phyloP scores from a whole-genome alignment of 1,140 invertebrate genomes.

The Charaxes varanes region DNA sequence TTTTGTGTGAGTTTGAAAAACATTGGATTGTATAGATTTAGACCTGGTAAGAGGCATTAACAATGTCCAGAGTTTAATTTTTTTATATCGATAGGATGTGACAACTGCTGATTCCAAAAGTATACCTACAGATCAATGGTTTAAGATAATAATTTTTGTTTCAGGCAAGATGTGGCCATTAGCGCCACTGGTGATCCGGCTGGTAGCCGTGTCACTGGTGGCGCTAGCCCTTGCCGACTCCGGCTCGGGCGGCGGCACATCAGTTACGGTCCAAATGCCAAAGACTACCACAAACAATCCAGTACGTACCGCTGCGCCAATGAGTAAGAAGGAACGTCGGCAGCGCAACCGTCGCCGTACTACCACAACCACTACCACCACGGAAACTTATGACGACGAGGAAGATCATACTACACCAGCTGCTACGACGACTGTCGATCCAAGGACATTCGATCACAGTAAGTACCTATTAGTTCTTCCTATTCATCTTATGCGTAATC shows the following conservation, averaged over 20 bases:
- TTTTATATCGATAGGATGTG: too few species aligned
- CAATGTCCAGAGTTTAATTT: too few species aligned
- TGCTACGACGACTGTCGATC: slow-evolving; percentile 52
- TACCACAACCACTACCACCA: slow-evolving; percentile 50
- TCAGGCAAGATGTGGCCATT: slow-evolving; percentile 46
- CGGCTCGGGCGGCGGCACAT: slow-evolving; percentile 25
- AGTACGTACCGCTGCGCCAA: slow-evolving; percentile 13
- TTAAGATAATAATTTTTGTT: slow-evolving; percentile 13
- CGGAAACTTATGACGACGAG: slow-evolving; percentile 42
- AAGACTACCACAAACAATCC: slow-evolving; percentile 7
- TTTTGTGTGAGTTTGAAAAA: too few species aligned
- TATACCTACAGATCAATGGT: too few species aligned
- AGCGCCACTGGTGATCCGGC: slow-evolving; percentile 61
- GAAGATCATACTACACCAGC: slow-evolving; percentile 32
- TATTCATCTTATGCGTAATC: too few species aligned
- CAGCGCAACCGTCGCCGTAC: slow-evolving; percentile 41
- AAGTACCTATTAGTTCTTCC: too few species aligned
- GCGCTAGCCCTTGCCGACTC: slow-evolving; percentile 48
- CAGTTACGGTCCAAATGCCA: slow-evolving; percentile 11
- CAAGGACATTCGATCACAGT: slow-evolving; percentile 57
- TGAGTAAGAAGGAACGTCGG: slow-evolving; percentile 24
- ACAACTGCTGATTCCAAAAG: too few species aligned
- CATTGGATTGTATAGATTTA: too few species aligned
- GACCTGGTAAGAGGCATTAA: too few species aligned
- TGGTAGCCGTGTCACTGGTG: slow-evolving; percentile 58